Conservation (phyloP, 2,797 vertebrate species). For the Smutsia gigantea region DNA sequence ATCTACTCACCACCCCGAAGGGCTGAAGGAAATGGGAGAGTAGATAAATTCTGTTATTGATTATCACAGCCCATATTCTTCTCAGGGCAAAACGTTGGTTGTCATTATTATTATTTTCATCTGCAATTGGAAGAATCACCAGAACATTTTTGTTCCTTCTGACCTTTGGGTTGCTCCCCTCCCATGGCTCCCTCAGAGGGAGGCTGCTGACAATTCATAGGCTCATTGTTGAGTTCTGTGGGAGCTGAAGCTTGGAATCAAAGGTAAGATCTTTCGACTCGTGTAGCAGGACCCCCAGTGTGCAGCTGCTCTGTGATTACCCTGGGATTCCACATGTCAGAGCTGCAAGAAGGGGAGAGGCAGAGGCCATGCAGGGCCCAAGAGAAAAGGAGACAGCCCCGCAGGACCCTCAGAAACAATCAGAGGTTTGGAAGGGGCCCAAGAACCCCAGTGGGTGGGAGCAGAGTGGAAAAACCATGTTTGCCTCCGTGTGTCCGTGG, state of each 20-base stretch:
- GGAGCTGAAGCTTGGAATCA: not conserved
- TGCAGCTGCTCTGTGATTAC: not conserved
- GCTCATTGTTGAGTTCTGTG: not conserved
- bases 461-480: not conserved
- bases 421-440: not conserved
- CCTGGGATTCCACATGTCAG: not conserved
- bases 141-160: not conserved
- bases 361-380: not conserved
- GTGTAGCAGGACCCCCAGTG: accelerated
- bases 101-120: not conserved
- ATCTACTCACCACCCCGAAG: not conserved
- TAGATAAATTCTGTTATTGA: not conserved
- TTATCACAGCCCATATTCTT: not conserved
- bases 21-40: not conserved
- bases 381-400: not conserved
- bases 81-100: not conserved
- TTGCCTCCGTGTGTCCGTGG: accelerated
- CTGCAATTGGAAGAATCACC: not conserved
- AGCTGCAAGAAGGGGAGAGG: not conserved
- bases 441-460: accelerated
- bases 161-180: not conserved
- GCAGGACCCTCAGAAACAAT: not conserved
- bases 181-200: accelerated
- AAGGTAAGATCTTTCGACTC: not conserved
- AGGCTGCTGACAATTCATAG: not conserved